Conservation (phyloP, 2,888 invertebrate genomes). For the Xestia sexstrigata region DNA sequence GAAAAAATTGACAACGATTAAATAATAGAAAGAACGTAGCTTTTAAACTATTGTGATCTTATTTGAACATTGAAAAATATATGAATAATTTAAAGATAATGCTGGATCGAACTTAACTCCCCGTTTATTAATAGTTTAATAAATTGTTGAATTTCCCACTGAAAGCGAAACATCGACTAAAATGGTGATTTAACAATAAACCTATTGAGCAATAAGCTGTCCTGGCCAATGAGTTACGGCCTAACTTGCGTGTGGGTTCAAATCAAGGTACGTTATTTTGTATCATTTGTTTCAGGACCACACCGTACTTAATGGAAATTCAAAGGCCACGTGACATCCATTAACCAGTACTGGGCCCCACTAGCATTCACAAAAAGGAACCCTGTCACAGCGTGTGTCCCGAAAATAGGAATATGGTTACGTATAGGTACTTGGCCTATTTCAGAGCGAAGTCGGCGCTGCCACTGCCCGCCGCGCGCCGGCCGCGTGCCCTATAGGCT, state of each 20-base stretch:
- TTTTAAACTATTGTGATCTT: neutral
- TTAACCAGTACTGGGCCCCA: neutral
- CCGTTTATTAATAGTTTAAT: neutral
- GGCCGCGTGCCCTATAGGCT: too few relatives aligned
- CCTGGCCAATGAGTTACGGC: neutral
- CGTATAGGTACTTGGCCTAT: neutral
- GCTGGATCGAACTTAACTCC: neutral
- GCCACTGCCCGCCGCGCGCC: neutral
- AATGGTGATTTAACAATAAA: neutral
- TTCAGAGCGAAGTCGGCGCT: neutral
- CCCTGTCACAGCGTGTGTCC: neutral
- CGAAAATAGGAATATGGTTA: neutral
- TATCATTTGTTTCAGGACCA: neutral
- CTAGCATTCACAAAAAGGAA: neutral
- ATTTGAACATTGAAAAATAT: neutral
- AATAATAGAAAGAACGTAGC: neutral
- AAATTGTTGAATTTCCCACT: neutral
- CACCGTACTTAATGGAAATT: neutral
- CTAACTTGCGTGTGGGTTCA: neutral
- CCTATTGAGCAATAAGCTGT: neutral
- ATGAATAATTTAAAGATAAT: neutral
- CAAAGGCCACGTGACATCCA: neutral
- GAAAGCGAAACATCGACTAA: neutral
- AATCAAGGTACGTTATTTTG: neutral
- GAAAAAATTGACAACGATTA: neutral